These are phyloP conservation scores for Tiliqua scincoides DNA, from an alignment of 2,113 vertebrate genomes.

Conservation along the genomic window DNA sequence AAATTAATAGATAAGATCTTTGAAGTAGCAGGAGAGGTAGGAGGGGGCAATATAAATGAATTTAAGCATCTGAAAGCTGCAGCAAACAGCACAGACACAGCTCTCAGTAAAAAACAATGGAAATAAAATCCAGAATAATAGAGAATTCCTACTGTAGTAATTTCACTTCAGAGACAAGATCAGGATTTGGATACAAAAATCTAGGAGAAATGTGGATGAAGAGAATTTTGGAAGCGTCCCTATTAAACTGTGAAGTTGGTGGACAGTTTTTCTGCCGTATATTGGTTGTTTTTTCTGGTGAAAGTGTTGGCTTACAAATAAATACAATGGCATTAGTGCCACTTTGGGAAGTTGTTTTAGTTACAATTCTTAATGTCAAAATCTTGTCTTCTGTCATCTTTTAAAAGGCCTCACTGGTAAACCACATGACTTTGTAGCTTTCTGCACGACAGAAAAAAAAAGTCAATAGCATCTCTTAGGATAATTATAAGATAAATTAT, in stretches of 20 bases:
- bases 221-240: background rate
- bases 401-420: conserved; percentile 2
- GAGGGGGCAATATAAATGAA: background rate
- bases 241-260: background rate
- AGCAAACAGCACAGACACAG: background rate
- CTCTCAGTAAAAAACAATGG: background rate
- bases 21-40: too few relatives aligned
- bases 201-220: background rate
- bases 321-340: background rate
- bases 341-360: background rate
- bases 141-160: background rate
- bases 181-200: background rate
- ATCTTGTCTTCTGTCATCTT: background rate
- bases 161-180: background rate
- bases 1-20: too few relatives aligned
- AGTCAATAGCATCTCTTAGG: conserved; percentile 15
- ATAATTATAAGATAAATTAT: conserved; percentile 34
- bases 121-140: background rate
- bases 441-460: background rate
- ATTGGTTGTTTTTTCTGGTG: background rate
- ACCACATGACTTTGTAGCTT: conserved; percentile 15
- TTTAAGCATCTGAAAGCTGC: background rate
- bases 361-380: background rate
- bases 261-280: background rate
- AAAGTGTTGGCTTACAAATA: background rate